Percentiles rank a stretch among this genome's conserved stretches.
Evolutionary conservation across 1,140 invertebrate genomes (phyloP).

Genomic region (Temnothorax longispinosus): DNA sequence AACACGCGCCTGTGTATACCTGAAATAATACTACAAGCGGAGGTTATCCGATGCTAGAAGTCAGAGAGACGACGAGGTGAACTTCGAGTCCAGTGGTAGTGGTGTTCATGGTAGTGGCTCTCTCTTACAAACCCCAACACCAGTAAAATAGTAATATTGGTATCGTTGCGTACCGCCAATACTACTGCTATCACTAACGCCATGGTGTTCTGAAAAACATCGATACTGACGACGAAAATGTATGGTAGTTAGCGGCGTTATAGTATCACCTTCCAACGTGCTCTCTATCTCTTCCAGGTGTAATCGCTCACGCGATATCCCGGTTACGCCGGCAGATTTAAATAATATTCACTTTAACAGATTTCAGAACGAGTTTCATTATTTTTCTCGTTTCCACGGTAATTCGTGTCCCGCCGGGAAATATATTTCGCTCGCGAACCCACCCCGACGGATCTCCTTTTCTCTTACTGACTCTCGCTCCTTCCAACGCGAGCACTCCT

Average conservation of each 20-base stretch:
- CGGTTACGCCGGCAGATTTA: slow-evolving; percentile 73
- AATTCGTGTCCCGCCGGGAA: slow-evolving; percentile 69
- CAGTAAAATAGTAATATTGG: slow-evolving; percentile 33
- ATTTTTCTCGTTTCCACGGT: slow-evolving; percentile 73
- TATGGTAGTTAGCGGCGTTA: background rate
- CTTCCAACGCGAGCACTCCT: slow-evolving; percentile 25
- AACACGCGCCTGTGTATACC: slow-evolving; percentile 50
- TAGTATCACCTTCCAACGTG: background rate
- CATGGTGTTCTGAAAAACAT: background rate
- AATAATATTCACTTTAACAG: slow-evolving; percentile 78
- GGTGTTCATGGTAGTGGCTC: slow-evolving; percentile 32
- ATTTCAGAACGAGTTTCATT: slow-evolving; percentile 76
- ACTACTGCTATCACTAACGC: background rate
- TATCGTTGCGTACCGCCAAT: slow-evolving; percentile 9
- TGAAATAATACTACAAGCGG: slow-evolving; percentile 74
- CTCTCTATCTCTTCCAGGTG: background rate
- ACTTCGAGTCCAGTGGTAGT: slow-evolving; percentile 15
- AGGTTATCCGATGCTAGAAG: slow-evolving; percentile 67
- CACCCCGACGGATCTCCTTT: background rate
- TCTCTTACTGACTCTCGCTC: slow-evolving; percentile 20
- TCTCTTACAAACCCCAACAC: background rate
- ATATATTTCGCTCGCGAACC: slow-evolving; percentile 67
- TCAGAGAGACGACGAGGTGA: background rate
- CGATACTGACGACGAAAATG: background rate
- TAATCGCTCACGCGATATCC: slow-evolving; percentile 75